Evolutionary conservation across 2,113 vertebrate species (phyloP), one percentile per base, ranked within the genome.

Genomic region (Caloenas nicobarica): DNA sequence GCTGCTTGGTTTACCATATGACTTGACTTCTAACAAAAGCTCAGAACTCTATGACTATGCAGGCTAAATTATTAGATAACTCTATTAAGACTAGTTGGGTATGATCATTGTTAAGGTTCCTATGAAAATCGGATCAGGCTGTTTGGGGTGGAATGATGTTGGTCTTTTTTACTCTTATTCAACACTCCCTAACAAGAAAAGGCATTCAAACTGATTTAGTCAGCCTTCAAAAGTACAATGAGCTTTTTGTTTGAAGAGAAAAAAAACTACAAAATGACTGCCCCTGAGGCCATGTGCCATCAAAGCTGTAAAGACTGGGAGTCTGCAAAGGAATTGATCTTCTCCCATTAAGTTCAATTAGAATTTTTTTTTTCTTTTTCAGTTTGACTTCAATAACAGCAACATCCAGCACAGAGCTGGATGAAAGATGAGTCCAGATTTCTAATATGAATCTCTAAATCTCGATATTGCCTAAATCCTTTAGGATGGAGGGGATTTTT

Each of bases 151-250:
- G 11, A 24, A 16, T 29, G 15, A 3, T 51, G 19, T 18, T 65
- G 19, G 8, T 6, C 0, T 11, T 62, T 42, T 40, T 66, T 46
- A 4, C 6, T 22, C 28, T 10, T 5, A 24, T 61, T 6, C 5
- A 2, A 31, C 31, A 18, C 60, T 29, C 24, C 22, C 14, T 83
- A 78, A 83, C 25, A n/a, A 78, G n/a, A 66, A 36, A 15, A 79
- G 26, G 31, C 40, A 42, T 36, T 54, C 38, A 84, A 36, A 56
- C 34, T 50, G 73, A 46, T 80, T 56, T 44, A 62, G 40, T 28
- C 36, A 88, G 21, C 33, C 25, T 87, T 77, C 54, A 84, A 69
- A 81, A 73, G 10, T 6, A 33, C 28, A 65, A 65, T 7, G 10
- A 78, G 0, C 2, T 10, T 65, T 89, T 77, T 70, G 0, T 61